Base-by-base conservation (phyloP, 2,888 invertebrate genomes). In the Notodonta ziczac region DNA sequence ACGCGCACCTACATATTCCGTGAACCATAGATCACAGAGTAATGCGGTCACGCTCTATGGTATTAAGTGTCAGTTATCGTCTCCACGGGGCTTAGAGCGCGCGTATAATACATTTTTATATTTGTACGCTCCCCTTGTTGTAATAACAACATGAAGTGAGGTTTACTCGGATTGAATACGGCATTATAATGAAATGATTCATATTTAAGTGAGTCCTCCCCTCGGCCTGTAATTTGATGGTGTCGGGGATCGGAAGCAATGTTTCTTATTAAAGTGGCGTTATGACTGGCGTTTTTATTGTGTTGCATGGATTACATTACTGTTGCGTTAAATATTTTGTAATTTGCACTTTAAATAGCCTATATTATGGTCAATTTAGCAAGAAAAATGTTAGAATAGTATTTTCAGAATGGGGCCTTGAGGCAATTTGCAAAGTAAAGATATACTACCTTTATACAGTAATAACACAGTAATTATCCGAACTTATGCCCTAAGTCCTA, bases 161-260 rank as follows among this genome's bases (percentile, higher is more conserved):
- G 89, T 91, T 91, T 91, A 89, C 89, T 88, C 85, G 92, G 91
- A 93, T 93, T 93, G 91, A 93, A 93, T 92, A 91, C 87, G 90
- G 92, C 79, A 93, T 93, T 93, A 93, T 93, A 93, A 93, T 93
- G 93, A 93, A 93, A 93, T 93, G 93, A 93, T 93, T 93, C 93
- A 93, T 93, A 93, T 93, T 93, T 93, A 93, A 93, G 92, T 93
- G 91, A 93, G 92, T 93, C 83, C 87, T 89, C 91, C 93, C 92
- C 91, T 83, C 82, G 82, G 80, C 77, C 81, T 87, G 84, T 89
- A 89, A 89, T 90, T 90, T 88, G 90, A 89, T 89, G 87, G 90
- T 88, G 90, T 88, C 85, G 82, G 89, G 86, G 86, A 84, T 88
- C 85, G 86, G 85, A 90, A 90, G 90, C 88, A 86, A 93, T 92